Conservation (phyloP, 2,797 vertebrate species). For the Pempheris klunzingeri region DNA sequence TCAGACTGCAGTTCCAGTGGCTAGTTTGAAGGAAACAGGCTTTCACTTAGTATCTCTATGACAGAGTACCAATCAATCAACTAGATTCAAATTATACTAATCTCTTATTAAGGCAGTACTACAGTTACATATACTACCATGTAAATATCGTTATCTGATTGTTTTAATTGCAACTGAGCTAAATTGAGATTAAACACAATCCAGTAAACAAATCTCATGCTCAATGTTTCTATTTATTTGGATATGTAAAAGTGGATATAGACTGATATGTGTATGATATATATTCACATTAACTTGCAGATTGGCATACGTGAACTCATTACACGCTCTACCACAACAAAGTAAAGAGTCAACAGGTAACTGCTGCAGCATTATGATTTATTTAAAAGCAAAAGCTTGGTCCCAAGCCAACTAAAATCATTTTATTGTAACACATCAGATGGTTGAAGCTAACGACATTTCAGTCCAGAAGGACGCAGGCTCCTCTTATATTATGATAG, state of each 20-base stretch:
- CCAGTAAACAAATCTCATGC: background rate
- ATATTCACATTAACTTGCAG: background rate
- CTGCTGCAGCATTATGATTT: background rate
- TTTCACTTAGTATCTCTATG: background rate
- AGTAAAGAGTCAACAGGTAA: background rate
- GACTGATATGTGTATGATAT: background rate
- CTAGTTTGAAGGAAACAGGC: background rate
- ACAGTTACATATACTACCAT: conserved; percentile 1
- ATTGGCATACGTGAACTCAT: background rate
- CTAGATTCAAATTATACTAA: conserved; percentile 10
- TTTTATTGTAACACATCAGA: conserved; percentile 27
- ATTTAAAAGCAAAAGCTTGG: background rate
- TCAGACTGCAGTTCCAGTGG: background rate
- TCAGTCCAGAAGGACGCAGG: conserved; percentile 33
- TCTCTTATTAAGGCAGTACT: conserved; percentile 5
- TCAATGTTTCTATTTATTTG: background rate
- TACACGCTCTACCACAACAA: background rate
- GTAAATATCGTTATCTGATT: conserved; percentile 31
- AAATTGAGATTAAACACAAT: conserved; percentile 7
- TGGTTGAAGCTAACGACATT: conserved; percentile 26
- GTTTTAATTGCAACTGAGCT: conserved; percentile 1
- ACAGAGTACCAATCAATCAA: conserved; percentile 3
- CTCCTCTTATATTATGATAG: conserved; percentile 23
- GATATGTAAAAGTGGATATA: background rate
- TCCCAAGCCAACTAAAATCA: background rate